These are phyloP conservation scores for Coreoperca whiteheadi DNA, from an alignment of 2,113 vertebrate species.

Conservation along the genomic window DNA sequence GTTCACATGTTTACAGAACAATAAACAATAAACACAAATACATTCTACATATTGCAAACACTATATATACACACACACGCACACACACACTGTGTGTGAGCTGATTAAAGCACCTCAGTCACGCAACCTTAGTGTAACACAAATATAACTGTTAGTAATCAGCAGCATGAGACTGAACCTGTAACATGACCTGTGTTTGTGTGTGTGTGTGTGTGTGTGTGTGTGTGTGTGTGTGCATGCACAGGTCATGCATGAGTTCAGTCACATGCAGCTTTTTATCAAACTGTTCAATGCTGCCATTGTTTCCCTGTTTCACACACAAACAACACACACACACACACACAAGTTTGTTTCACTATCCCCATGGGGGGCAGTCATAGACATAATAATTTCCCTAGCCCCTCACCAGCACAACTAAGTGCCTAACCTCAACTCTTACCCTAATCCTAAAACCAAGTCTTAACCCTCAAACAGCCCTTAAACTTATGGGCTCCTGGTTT, in stretches of 20 bases:
- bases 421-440: too few species aligned
- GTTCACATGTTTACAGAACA: neutral
- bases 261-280: slow-evolving; percentile 70
- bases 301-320: slow-evolving; percentile 33
- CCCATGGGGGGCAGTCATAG: too few species aligned
- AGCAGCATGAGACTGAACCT: slow-evolving; percentile 41
- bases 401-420: too few species aligned
- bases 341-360: too few species aligned
- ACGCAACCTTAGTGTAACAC: neutral
- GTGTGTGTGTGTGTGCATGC: neutral
- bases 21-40: neutral
- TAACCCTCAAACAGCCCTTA: too few species aligned
- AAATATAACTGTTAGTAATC: slow-evolving; percentile 28
- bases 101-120: slow-evolving; percentile 38
- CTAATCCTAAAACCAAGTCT: too few species aligned
- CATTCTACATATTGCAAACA: neutral
- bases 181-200: slow-evolving; percentile 1
- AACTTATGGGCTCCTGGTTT: too few species aligned
- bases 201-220: slow-evolving; percentile 15
- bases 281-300: slow-evolving; percentile 52
- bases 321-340: slow-evolving; percentile 15
- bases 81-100: slow-evolving; percentile 7
- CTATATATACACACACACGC: neutral
- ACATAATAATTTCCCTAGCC: too few species aligned
- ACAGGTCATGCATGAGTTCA: slow-evolving; percentile 33